phyloP scores from a whole-genome alignment of 2,888 invertebrate genomes.

The Crepidodera aurea region DNA sequence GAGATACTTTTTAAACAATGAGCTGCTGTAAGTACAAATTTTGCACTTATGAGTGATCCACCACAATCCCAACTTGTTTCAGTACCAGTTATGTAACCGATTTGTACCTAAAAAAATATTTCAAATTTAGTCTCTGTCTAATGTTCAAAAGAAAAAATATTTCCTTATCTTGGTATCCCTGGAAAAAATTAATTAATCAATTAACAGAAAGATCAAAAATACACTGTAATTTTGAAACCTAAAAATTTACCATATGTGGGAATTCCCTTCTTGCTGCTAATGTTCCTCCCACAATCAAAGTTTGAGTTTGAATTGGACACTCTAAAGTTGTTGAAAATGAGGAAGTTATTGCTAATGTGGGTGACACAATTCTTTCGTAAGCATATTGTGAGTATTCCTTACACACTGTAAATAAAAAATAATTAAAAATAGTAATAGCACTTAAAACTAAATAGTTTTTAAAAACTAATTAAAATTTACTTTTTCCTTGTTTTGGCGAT shows the following conservation, averaged over 20 bases:
- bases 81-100: constrained; percentile 46
- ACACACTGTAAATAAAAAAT: constrained; percentile 58
- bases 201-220: no score
- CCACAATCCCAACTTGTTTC: constrained; percentile 68
- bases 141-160: no score
- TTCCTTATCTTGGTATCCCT: no score
- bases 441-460: background rate
- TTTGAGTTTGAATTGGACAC: constrained; percentile 59
- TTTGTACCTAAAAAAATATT: constrained; percentile 50
- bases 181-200: no score
- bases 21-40: constrained; percentile 72
- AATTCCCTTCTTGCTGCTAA: constrained; percentile 61
- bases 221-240: background rate
- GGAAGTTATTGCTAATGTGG: constrained; percentile 49
- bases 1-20: constrained; percentile 63
- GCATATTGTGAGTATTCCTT: constrained; percentile 60
- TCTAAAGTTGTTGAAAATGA: constrained; percentile 51
- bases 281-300: constrained; percentile 62
- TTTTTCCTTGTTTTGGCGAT: no score
- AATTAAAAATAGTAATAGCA: background rate
- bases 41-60: constrained; percentile 70
- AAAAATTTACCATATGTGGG: constrained; percentile 67
- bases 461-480: no score
- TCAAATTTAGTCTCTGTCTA: no score
- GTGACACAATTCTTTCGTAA: constrained; percentile 52